phyloP scores from a whole-genome alignment of 2,888 invertebrate genomes.

The Lithophane leautieri region DNA sequence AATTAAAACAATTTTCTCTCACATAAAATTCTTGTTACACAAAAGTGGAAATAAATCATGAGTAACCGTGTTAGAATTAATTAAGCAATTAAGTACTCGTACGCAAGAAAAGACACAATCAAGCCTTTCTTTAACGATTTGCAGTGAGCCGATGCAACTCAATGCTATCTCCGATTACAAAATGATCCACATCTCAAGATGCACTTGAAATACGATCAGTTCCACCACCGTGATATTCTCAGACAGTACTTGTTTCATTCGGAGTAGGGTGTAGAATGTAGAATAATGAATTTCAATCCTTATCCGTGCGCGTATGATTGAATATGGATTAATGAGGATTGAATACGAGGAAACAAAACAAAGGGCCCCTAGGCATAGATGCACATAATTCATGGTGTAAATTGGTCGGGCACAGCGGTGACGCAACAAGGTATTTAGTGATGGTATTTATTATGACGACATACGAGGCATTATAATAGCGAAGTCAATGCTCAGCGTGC shows the following conservation, averaged over 20 bases:
- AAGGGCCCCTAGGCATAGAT: conserved; percentile 78
- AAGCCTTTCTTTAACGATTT: conserved; percentile 75
- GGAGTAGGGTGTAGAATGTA: conserved; percentile 55
- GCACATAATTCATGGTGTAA: conserved; percentile 86
- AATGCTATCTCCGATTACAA: conserved; percentile 74
- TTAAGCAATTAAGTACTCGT: conserved; percentile 77
- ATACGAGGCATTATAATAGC: conserved; percentile 57
- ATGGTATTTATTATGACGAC: conserved; percentile 65
- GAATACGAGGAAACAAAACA: conserved; percentile 76
- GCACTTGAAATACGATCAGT: conserved; percentile 80
- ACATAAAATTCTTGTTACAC: conserved; percentile 67
- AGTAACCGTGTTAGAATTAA: conserved; percentile 81
- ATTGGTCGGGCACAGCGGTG: conserved; percentile 53
- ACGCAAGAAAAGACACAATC: conserved; percentile 74
- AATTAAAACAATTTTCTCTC: conserved; percentile 60
- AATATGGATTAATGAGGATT: conserved; percentile 74
- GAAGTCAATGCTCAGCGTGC: conserved; percentile 47
- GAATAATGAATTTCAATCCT: conserved; percentile 65
- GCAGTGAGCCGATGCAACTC: conserved; percentile 67
- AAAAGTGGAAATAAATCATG: conserved; percentile 70
- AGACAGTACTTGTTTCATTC: conserved; percentile 59
- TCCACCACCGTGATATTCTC: conserved; percentile 63
- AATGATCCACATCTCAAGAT: conserved; percentile 73
- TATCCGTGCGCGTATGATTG: conserved; percentile 65
- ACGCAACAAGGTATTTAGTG: conserved; percentile 64